phyloP scores from a whole-genome alignment of 2,797 vertebrate genomes.

The Trichosurus vulpecula region DNA sequence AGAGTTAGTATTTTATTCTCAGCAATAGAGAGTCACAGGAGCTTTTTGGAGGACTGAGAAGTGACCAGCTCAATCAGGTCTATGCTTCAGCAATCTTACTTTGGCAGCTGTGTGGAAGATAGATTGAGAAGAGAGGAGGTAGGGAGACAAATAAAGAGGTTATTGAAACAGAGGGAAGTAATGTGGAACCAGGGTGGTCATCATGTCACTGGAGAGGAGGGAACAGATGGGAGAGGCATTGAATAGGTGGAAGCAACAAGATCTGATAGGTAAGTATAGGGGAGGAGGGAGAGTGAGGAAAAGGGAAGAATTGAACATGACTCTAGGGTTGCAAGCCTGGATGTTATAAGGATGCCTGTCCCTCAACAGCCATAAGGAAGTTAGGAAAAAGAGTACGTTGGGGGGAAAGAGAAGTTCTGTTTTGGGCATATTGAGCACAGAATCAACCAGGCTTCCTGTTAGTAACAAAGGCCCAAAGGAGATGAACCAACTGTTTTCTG shows the following conservation, averaged over 20 bases:
- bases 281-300: neutral
- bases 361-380: neutral
- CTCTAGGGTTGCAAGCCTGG: neutral
- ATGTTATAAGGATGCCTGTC: neutral
- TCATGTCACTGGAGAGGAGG: neutral
- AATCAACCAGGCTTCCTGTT: neutral
- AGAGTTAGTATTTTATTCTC: neutral
- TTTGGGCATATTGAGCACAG: neutral
- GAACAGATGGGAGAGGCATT: neutral
- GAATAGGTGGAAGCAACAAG: neutral
- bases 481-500: conserved; percentile 5
- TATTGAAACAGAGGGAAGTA: neutral
- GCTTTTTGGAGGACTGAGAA: neutral
- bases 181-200: neutral
- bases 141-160: neutral
- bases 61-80: neutral
- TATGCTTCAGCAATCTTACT: neutral
- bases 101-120: neutral
- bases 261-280: neutral
- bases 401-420: neutral
- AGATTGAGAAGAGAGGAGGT: neutral
- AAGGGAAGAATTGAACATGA: neutral
- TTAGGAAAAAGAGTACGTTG: neutral
- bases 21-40: neutral
- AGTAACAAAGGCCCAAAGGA: neutral